Conservation (phyloP, 1,140 invertebrate species). For the Hypsibius dujardini region DNA sequence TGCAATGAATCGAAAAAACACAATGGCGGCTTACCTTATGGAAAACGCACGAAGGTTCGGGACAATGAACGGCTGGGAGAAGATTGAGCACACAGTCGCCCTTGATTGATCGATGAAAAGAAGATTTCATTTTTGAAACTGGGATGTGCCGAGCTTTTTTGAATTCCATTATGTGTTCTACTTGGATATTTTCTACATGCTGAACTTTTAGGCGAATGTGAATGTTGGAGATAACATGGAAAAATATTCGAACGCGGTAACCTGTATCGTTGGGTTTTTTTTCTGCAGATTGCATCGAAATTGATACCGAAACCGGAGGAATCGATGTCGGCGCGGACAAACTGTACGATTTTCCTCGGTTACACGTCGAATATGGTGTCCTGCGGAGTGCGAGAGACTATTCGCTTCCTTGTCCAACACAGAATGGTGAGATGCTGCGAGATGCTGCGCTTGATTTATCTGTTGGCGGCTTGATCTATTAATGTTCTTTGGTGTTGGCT, state of each 20-base stretch:
- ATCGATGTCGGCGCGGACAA: conserved; percentile 54
- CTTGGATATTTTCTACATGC: conserved; percentile 16
- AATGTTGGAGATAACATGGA: too few relatives aligned
- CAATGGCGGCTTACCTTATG: conserved; percentile 21
- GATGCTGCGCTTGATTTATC: conserved; percentile 9
- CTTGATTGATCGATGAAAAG: too few relatives aligned
- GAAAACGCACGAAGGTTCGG: conserved; percentile 23
- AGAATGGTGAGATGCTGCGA: conserved; percentile 42
- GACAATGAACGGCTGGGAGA: conserved; percentile 17
- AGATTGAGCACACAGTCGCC: too few relatives aligned
- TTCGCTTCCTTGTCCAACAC: conserved; percentile 72
- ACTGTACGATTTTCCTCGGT: conserved; percentile 90
- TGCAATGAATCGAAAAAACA: conserved; percentile 15
- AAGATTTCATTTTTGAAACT: background rate
- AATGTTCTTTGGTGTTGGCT: conserved; percentile 17
- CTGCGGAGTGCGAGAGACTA: conserved; percentile 74
- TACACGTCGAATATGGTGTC: conserved; percentile 97
- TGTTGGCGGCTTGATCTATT: background rate
- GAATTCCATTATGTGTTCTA: too few relatives aligned
- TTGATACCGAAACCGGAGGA: conserved; percentile 52
- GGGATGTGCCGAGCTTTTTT: conserved; percentile 18
- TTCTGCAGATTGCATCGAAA: conserved; percentile 45
- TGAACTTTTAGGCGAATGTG: too few relatives aligned
- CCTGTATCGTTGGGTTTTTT: conserved; percentile 43
- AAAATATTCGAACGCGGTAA: conserved; percentile 20